Conservation (phyloP, 2,888 invertebrate genomes). For the Ichneumoninae sp. region DNA sequence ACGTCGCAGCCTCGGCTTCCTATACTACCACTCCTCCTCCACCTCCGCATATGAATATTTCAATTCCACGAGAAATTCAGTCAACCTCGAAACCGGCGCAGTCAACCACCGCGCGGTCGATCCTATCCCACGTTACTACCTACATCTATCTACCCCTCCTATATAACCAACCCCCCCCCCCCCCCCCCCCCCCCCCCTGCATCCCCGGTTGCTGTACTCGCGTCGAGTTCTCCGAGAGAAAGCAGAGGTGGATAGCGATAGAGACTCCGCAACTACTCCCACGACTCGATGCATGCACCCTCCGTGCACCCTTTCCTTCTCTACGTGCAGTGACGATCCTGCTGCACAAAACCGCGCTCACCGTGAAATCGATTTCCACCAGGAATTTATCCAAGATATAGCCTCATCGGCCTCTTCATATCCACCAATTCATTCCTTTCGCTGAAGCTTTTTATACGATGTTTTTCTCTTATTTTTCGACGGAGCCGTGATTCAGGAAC, state of each 20-base stretch:
- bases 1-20: slow-evolving; percentile 54
- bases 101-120: slow-evolving; percentile 71
- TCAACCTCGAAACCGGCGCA: slow-evolving; percentile 75
- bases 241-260: slow-evolving; percentile 33
- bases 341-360: slow-evolving; percentile 65
- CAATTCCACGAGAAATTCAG: slow-evolving; percentile 78
- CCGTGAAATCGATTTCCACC: slow-evolving; percentile 75
- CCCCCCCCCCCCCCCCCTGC: slow-evolving; percentile 1
- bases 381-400: slow-evolving; percentile 56
- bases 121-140: slow-evolving; percentile 56
- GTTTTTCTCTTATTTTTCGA: slow-evolving; percentile 25
- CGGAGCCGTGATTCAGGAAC: background rate
- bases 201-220: slow-evolving; percentile 52
- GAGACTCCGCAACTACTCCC: slow-evolving; percentile 45
- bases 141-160: slow-evolving; percentile 40
- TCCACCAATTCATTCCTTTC: slow-evolving; percentile 13
- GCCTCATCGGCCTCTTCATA: slow-evolving; percentile 30
- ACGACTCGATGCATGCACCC: slow-evolving; percentile 39
- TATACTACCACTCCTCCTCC: slow-evolving; percentile 50
- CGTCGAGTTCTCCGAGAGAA: slow-evolving; percentile 60
- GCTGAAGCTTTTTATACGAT: background rate
- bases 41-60: slow-evolving; percentile 79
- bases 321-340: slow-evolving; percentile 44
- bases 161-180: background rate
- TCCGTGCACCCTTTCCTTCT: slow-evolving; percentile 30